Base-by-base conservation (phyloP, 2,797 vertebrate genomes). In the Spheniscus humboldti region DNA sequence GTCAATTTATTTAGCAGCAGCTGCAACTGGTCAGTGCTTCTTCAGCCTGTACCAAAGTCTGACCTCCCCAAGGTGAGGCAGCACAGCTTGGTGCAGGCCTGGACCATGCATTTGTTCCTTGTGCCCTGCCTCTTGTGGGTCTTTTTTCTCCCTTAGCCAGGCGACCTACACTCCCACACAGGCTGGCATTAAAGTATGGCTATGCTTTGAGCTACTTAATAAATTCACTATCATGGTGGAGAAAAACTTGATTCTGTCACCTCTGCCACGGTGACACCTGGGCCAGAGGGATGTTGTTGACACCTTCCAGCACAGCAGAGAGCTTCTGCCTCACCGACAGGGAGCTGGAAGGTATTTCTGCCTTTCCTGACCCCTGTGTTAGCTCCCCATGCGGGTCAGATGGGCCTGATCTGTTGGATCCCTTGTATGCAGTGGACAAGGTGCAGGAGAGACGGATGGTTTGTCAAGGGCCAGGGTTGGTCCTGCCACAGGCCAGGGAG, bases 401-500 rank as follows among this genome's bases (percentile, higher is more conserved):
- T 23, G 11, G 50, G 13, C 59, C 22, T 16, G 22, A 52, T 27
- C n/a, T 59, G 13, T 30, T 57, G 43, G 30, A 67, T 52, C 9
- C 27, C 39, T 63, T 20, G 50, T 35, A 33, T 48, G 33, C 27
- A 48, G 22, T 5, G 25, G 45, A 56, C 28, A 71, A 60, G 13
- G 50, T 37, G 31, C 19, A 27, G n/a, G 31, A 77, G 19, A 59
- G 33, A 24, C 0, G 13, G 9, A 55, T 39, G 2, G 2, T 35
- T 31, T 31, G 30, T 31, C 1, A 0, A 52, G 35, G 35, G 4
- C 17, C 30, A 11, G 31, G 30, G 6, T 1, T 47, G 43, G 23
- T 9, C 39, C n/a, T 53, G 31, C 7, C 47, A 31, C 22, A 39
- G n/a, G 12, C 45, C 19, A 13, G 52, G 41, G 28, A 90, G 33